A percentile compares a stretch with the other conserved stretches of the same genome.
Evolutionary conservation across 1,140 invertebrate genomes (phyloP).

Genomic region (Drosophila ogumai): DNA sequence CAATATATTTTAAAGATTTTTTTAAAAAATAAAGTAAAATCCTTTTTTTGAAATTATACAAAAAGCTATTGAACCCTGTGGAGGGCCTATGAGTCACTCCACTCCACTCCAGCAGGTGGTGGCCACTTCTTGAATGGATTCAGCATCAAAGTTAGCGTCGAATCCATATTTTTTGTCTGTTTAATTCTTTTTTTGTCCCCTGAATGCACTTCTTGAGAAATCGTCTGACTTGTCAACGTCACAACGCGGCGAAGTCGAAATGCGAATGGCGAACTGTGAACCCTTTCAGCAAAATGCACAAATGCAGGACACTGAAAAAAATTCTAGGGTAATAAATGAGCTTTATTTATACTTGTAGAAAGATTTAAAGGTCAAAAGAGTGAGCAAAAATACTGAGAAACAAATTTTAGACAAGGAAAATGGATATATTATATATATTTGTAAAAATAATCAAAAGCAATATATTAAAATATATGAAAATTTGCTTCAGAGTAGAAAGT

Average conservation of each 20-base stretch:
- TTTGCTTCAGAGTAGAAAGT: background rate
- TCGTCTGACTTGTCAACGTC: constrained; percentile 73
- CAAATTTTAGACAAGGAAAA: too few species aligned
- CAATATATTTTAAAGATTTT: too few species aligned
- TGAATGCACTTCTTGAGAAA: constrained; percentile 54
- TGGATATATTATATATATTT: too few species aligned
- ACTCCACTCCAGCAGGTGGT: constrained; percentile 6
- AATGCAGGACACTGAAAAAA: constrained; percentile 16
- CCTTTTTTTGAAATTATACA: background rate
- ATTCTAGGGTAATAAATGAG: too few species aligned
- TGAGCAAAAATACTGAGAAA: too few species aligned
- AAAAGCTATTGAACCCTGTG: background rate
- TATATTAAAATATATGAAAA: too few species aligned
- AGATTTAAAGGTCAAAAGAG: too few species aligned
- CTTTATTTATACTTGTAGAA: too few species aligned
- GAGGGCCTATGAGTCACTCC: background rate
- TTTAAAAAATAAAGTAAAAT: background rate
- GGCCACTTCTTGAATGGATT: background rate
- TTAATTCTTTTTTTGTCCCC: background rate
- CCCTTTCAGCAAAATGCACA: constrained; percentile 32
- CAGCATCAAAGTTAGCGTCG: background rate
- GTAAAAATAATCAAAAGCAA: too few species aligned
- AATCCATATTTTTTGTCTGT: constrained; percentile 10
- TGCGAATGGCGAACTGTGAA: constrained; percentile 24
- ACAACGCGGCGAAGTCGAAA: constrained; percentile 31